Evolutionary conservation across 2,797 vertebrate species (phyloP).

Genomic region (Chaetodon trifasciatus): DNA sequence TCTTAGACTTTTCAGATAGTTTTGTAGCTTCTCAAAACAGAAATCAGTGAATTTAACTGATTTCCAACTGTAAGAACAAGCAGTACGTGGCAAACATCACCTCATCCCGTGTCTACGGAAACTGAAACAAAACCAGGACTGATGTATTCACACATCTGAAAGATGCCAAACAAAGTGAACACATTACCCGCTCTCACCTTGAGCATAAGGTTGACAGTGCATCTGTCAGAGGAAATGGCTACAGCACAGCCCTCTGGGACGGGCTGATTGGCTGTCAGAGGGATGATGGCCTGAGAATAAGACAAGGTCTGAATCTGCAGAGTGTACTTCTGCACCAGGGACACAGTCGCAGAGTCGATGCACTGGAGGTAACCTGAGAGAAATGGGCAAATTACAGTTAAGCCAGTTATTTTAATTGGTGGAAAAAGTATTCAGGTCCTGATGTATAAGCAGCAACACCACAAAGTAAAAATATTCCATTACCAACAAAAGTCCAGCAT

Average conservation of each 20-base stretch:
- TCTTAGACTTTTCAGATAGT: not conserved
- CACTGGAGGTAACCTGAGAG: conserved; percentile 91
- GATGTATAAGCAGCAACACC: not conserved
- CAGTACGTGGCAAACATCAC: not conserved
- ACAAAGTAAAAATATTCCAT: not conserved
- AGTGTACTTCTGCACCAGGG: conserved; percentile 83
- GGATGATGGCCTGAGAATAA: conserved; percentile 86
- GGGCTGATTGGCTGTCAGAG: conserved; percentile 78
- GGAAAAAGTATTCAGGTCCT: not conserved
- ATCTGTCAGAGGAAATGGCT: conserved; percentile 92
- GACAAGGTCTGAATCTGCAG: conserved; percentile 91
- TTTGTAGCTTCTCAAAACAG: not conserved
- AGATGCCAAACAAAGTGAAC: conserved; percentile 8
- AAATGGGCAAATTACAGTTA: conserved; percentile 4
- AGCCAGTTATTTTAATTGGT: not conserved
- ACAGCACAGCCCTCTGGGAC: conserved; percentile 91
- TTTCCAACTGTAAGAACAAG: conserved; percentile 10
- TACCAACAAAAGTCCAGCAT: not conserved
- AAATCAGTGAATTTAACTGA: conserved; percentile 18
- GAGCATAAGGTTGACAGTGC: conserved; percentile 92
- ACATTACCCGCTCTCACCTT: conserved; percentile 81
- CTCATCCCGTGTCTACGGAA: not conserved
- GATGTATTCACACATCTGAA: not conserved
- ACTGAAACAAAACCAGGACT: not conserved
- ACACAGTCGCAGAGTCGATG: conserved; percentile 81